phyloP scores from a whole-genome alignment of 2,113 vertebrate species.

The Sardina pilchardus region DNA sequence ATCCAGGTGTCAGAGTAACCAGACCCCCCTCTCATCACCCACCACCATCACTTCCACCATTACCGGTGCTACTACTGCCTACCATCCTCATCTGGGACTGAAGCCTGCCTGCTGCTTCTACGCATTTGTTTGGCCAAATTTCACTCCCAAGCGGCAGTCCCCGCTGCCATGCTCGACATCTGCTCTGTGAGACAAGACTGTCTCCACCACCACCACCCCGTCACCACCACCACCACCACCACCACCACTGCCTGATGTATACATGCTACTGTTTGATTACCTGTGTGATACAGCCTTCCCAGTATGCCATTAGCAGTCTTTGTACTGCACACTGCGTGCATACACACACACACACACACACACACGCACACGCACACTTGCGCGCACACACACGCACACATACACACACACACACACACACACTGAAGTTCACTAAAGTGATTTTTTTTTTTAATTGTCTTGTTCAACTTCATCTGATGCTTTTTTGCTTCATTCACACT shows the following conservation, averaged over 20 bases:
- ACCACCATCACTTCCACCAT: background rate
- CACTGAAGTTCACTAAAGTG: no score
- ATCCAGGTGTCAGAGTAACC: background rate
- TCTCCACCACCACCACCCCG: background rate
- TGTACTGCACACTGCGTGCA: background rate
- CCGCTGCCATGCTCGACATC: no score
- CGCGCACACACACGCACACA: background rate
- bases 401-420: background rate
- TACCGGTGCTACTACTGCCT: background rate
- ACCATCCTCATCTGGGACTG: background rate
- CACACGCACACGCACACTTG: no score
- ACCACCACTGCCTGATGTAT: background rate
- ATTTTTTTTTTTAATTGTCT: no score
- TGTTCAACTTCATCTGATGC: background rate
- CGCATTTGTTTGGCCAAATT: background rate
- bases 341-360: constrained; percentile 29
- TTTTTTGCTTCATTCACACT: background rate
- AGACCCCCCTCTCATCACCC: background rate
- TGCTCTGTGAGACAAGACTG: no score
- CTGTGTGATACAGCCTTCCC: background rate
- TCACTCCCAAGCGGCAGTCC: background rate
- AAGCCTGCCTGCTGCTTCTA: background rate
- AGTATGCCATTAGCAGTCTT: no score
- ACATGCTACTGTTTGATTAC: constrained; percentile 10
- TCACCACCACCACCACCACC: background rate